Conservation (phyloP, 2,113 vertebrate species). For the Prunella himalayana region DNA sequence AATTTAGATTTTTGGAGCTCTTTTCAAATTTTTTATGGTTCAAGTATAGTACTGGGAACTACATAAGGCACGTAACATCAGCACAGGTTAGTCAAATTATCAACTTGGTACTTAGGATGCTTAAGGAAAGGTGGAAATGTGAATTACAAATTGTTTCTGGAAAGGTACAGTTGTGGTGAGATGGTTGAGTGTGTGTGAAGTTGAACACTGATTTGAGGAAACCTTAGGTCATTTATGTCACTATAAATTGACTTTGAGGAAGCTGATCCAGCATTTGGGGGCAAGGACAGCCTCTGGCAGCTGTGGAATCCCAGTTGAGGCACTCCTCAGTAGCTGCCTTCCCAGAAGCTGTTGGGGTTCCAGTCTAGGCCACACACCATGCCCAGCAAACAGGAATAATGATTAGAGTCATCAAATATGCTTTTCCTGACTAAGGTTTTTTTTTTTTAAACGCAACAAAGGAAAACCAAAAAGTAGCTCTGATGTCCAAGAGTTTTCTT, state of each 20-base stretch:
- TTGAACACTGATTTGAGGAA: neutral
- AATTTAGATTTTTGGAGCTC: neutral
- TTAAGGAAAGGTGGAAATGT: neutral
- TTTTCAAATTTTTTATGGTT: neutral
- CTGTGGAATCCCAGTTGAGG: neutral
- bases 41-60: neutral
- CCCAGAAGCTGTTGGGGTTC: neutral
- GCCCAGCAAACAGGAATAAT: neutral
- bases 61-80: neutral
- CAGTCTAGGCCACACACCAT: slow-evolving; percentile 14
- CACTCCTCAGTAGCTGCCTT: neutral
- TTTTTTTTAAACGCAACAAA: neutral
- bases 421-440: slow-evolving; percentile 29
- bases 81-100: neutral
- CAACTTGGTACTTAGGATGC: neutral
- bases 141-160: neutral
- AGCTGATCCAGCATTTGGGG: neutral
- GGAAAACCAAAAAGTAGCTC: neutral
- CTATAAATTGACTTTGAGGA: neutral
- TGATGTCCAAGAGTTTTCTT: neutral
- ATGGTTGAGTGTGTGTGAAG: neutral
- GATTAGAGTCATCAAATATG: neutral
- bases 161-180: neutral
- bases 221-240: neutral
- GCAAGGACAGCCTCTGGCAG: slow-evolving; percentile 26